A percentile compares a stretch with the other conserved stretches of the same genome.
Evolutionary conservation across 2,797 vertebrate genomes (phyloP).

Genomic region (Oryzias dopingdopingensis): DNA sequence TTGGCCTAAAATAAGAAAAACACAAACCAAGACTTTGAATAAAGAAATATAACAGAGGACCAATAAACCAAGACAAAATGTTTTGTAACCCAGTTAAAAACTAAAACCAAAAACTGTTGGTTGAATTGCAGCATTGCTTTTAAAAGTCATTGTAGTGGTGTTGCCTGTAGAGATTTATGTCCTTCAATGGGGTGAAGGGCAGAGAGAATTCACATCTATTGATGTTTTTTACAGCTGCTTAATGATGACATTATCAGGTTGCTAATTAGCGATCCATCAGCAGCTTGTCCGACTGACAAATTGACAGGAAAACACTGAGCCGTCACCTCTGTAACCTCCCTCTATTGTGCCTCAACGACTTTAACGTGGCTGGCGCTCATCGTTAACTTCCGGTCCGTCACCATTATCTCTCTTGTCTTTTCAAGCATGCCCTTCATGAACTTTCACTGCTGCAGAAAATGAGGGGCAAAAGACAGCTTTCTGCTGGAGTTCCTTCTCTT

Average conservation of each 20-base stretch:
- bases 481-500: not conserved
- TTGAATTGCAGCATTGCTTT: too few species aligned
- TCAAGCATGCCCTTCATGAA: constrained; percentile 5
- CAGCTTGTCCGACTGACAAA: constrained; percentile 19
- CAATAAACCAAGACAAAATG: too few species aligned
- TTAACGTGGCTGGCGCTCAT: constrained; percentile 27
- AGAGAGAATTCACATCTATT: too few species aligned
- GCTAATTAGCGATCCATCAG: constrained; percentile 34
- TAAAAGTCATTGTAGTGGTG: too few species aligned
- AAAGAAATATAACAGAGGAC: too few species aligned
- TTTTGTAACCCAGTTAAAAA: too few species aligned
- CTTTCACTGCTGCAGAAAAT: not conserved
- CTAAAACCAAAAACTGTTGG: too few species aligned
- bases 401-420: constrained; percentile 27
- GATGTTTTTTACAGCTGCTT: not conserved
- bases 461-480: too few species aligned
- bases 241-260: constrained; percentile 24
- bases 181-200: too few species aligned
- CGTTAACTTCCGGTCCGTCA: constrained; percentile 49
- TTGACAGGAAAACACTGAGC: constrained; percentile 30
- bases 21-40: too few species aligned
- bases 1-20: too few species aligned
- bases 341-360: constrained; percentile 18
- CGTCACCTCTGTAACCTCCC: constrained; percentile 42
- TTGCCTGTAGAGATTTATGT: too few species aligned